Evolutionary conservation across 2,888 invertebrate species (phyloP), one percentile per base, ranked within the genome.

Genomic region (Aquatica leii): DNA sequence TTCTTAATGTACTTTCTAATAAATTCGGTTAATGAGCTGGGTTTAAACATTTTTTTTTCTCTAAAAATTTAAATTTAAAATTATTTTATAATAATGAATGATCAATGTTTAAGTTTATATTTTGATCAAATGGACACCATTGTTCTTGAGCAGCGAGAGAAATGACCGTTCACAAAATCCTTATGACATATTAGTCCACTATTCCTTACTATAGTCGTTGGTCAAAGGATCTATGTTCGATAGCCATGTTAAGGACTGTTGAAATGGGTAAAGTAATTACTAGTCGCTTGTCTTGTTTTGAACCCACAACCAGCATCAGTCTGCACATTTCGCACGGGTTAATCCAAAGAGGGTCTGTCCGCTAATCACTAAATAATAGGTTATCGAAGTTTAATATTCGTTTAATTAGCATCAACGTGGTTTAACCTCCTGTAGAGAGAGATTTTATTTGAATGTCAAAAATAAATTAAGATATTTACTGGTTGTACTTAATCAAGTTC

Each of bases 321-420:
- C 54, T 62, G 62, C 43, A 52, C 51, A 37, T 58, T 62, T 62
- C 62, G 53, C 62, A 62, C 62, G 62, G 53, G 58, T 62, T 62
- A 62, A 58, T 62, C 49, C 46, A 35, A 40, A 34, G 49, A 62
- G 37, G 48, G 35, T 52, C 17, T 21, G 53, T 49, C 58, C 58
- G 41, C 41, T 62, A 62, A 62, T 62, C 62, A 62, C 59, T 48
- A 59, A 48, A 59, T 59, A 59, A 59, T 59, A 59, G 59, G 43
- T 59, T 58, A 58, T 58, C 57, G 57, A 37, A 18, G 40, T 37
- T 51, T 58, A 41, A 17, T 49, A 58, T 58, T 58, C 57, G 37
- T 58, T 50, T 58, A 58, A 58, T 58, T 58, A 58, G 49, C 49
- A 37, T 58, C 50, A 50, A 46, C n/a, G 46, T 18, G 46, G 18